phyloP scores from a whole-genome alignment of 1,140 invertebrate species.

The Eupeodes corollae region DNA sequence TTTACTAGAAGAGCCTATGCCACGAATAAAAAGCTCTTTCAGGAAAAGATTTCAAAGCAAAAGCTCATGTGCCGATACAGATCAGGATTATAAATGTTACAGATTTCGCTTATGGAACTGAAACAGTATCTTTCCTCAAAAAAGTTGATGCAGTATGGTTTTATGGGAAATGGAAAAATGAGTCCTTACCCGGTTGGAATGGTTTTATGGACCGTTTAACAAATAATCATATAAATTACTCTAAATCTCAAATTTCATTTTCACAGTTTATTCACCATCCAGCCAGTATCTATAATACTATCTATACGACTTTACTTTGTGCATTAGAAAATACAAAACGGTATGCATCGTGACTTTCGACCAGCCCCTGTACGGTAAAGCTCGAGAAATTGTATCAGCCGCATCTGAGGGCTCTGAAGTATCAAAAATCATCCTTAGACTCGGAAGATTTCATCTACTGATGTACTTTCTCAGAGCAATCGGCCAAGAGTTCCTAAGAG shows the following conservation, averaged over 20 bases:
- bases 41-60: slow-evolving; percentile 16
- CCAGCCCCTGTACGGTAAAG: slow-evolving; percentile 37
- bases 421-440: slow-evolving; percentile 26
- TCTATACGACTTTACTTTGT: slow-evolving; percentile 32
- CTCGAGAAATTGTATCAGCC: slow-evolving; percentile 34
- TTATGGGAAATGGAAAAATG: slow-evolving; percentile 19
- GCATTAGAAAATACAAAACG: slow-evolving; percentile 9
- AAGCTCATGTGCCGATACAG: slow-evolving; percentile 19
- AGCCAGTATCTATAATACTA: slow-evolving; percentile 21
- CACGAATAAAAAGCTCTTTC: slow-evolving; percentile 10
- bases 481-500: slow-evolving; percentile 30
- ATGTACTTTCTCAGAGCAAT: slow-evolving; percentile 36
- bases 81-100: background rate
- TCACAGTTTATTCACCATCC: slow-evolving; percentile 34
- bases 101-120: slow-evolving; percentile 12
- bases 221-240: slow-evolving; percentile 1
- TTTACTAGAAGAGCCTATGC: slow-evolving; percentile 10
- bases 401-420: slow-evolving; percentile 20
- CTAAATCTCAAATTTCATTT: slow-evolving; percentile 27
- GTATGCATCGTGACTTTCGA: too few relatives aligned
- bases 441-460: too few relatives aligned
- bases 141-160: slow-evolving; percentile 16
- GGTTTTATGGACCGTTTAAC: slow-evolving; percentile 5
- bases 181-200: slow-evolving; percentile 16
- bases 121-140: slow-evolving; percentile 11